Percentiles rank a stretch among this genome's conserved stretches.
These are phyloP conservation scores for Isaurus tuberculatus DNA, from an alignment of 92 coral and sea anemone genomes.

Conservation along the genomic window DNA sequence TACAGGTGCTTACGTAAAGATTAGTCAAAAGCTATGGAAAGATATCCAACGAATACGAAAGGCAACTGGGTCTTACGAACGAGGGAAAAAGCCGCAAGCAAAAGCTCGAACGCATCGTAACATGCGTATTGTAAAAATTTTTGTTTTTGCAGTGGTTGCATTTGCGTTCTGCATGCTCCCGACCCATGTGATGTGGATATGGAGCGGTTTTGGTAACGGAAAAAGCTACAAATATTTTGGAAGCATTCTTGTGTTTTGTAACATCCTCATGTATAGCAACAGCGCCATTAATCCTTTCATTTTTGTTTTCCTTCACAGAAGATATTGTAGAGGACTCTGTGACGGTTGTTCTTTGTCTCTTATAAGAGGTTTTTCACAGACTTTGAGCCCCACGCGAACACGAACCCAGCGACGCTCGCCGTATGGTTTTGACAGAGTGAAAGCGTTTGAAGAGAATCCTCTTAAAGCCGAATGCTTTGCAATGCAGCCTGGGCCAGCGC, in stretches of 20 bases:
- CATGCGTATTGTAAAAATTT: constrained; percentile 85
- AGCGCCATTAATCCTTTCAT: constrained; percentile 86
- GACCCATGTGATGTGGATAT: constrained; percentile 84
- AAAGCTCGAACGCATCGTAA: constrained; percentile 81
- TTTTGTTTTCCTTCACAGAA: constrained; percentile 80
- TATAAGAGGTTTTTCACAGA: constrained; percentile 24
- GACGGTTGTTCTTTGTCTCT: constrained; percentile 38
- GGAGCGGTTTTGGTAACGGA: constrained; percentile 83
- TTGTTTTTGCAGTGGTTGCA: constrained; percentile 72
- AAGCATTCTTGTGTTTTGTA: constrained; percentile 69
- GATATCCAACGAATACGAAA: constrained; percentile 78
- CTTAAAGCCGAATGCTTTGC: not conserved
- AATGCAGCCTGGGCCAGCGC: not conserved
- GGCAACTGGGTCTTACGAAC: constrained; percentile 67
- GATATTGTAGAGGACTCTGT: constrained; percentile 74
- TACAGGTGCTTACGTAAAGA: constrained; percentile 71
- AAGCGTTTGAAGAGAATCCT: not conserved
- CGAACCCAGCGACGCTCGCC: constrained; percentile 43
- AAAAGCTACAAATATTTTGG: constrained; percentile 47
- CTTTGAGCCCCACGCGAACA: constrained; percentile 26
- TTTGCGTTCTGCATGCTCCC: constrained; percentile 85
- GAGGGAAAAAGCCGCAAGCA: constrained; percentile 64
- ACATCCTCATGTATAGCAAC: constrained; percentile 75
- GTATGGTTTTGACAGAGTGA: constrained; percentile 9
- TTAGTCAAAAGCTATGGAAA: constrained; percentile 80